Percentiles rank a stretch among this genome's conserved stretches.
Conservation (phyloP, 64 coral and sea anemone genomes). For the Montipora foliosa region DNA sequence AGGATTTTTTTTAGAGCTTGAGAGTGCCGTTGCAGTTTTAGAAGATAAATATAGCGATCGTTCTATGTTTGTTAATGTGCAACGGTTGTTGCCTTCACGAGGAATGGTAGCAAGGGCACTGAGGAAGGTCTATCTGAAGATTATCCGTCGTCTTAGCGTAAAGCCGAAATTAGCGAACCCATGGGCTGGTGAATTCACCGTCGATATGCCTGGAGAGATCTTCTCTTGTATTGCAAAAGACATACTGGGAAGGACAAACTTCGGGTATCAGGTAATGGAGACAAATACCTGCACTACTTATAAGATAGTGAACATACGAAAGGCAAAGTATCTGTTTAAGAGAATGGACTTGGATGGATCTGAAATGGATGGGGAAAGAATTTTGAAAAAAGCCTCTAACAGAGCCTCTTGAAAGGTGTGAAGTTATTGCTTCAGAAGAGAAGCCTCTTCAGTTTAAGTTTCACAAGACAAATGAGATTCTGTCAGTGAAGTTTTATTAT, state of each 20-base stretch:
- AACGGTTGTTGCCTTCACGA: too few relatives aligned
- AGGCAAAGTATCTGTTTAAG: constrained; percentile 21
- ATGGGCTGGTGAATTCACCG: neutral
- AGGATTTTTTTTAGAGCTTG: too few relatives aligned
- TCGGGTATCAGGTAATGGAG: constrained; percentile 3
- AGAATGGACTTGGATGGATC: neutral
- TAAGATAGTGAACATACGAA: neutral
- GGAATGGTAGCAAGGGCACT: too few relatives aligned
- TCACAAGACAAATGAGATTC: constrained; percentile 21
- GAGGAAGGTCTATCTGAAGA: too few relatives aligned
- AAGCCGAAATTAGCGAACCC: neutral
- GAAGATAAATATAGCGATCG: too few relatives aligned
- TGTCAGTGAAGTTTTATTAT: constrained; percentile 20
- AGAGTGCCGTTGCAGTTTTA: too few relatives aligned
- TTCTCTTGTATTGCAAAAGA: neutral
- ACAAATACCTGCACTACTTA: neutral
- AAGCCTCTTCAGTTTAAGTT: constrained; percentile 37
- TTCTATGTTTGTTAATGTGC: too few relatives aligned
- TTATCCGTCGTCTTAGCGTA: neutral
- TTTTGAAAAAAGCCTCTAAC: neutral
- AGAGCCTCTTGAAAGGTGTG: neutral
- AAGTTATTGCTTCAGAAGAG: neutral
- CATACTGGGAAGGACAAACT: neutral
- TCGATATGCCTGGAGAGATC: neutral
- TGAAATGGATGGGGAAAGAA: neutral